These are phyloP conservation scores for Ameiurus melas DNA, from an alignment of 2,113 vertebrate genomes.

Conservation along the genomic window DNA sequence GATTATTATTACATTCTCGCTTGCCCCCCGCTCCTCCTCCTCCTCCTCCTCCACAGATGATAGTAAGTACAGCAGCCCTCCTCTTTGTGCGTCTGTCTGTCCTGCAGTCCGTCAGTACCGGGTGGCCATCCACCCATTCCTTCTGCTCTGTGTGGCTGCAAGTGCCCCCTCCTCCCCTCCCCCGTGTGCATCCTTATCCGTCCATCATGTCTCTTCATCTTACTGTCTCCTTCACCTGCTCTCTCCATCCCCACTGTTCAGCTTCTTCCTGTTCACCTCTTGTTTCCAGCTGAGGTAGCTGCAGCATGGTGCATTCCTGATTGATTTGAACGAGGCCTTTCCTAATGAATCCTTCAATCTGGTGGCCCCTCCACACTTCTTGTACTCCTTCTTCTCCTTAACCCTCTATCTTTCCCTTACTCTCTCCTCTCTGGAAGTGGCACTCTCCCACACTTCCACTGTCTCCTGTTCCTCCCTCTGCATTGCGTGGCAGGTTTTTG, in stretches of 20 bases:
- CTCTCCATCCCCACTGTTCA: conserved; percentile 15
- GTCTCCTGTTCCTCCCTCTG: conserved; percentile 49
- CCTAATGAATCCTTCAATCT: conserved; percentile 57
- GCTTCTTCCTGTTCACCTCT: conserved; percentile 40
- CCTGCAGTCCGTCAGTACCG: conserved; percentile 78
- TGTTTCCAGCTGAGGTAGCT: conserved; percentile 63
- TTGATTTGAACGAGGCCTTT: conserved; percentile 64
- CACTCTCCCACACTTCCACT: conserved; percentile 55
- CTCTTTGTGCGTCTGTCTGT: conserved; percentile 91
- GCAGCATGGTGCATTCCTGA: conserved; percentile 81
- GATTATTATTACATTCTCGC: conserved; percentile 79
- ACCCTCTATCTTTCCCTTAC: conserved; percentile 34
- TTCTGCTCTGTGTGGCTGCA: conserved; percentile 84
- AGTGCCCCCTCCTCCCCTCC: conserved; percentile 61
- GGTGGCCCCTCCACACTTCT: conserved; percentile 45
- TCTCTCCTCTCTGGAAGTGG: conserved; percentile 66
- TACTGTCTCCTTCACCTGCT: conserved; percentile 42
- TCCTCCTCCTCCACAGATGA: conserved; percentile 88
- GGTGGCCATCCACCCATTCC: conserved; percentile 64
- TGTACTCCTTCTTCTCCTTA: conserved; percentile 46
- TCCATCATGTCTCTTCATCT: conserved; percentile 59
- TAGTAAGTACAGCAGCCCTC: conserved; percentile 96
- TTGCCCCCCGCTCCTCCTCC: conserved; percentile 61
- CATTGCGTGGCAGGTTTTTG: conserved; percentile 49
- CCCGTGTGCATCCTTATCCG: conserved; percentile 54